Base-by-base conservation (phyloP, 2,888 invertebrate genomes). In the Yponomeuta malinellus region DNA sequence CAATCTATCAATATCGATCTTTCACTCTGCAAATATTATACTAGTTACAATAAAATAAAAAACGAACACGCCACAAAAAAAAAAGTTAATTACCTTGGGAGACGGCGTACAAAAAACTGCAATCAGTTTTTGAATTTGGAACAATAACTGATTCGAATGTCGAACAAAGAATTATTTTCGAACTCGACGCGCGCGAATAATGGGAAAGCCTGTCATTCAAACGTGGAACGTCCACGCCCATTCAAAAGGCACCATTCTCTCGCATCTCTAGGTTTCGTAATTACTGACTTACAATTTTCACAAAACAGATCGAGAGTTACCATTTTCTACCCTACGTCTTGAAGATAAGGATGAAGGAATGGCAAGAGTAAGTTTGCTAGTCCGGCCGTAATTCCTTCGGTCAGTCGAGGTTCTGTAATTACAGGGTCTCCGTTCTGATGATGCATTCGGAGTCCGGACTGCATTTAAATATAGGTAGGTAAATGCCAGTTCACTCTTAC, bases 221-320 rank as follows among this genome's bases (percentile, higher is more conserved):
- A 86, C 77, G 79, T 78, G 79, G 83, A 81, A 74, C 74, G 74
- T 81, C 76, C 83, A 83, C 87, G 85, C 87, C 88, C 80, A 78
- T 76, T 74, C 76, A 73, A 79, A 71, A 77, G 37, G 66, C 48
- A 68, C 69, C 43, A 66, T 70, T 69, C 59, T 68, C 59, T 68
- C 31, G 52, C 67, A 77, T 80, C 78, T 80, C 78, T 78, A 75
- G 77, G 76, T 74, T 72, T 76, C 75, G 81, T 84, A 83, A 86
- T 86, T 85, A 84, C 80, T 6, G 68, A 37, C 68, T 68, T 48
- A 59, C 52, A 59, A 15, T 15, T 59, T 15, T 15, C 15, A 12
- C 52, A 59, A 15, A 59, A 59, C 43, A 8, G 52, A 12, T 15
- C 52, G 12, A 59, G 12, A 59, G 12, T 15, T 59, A 5, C 15